These are phyloP conservation scores for Coracias cyanogaster DNA, from an alignment of 2,797 vertebrate species.

Conservation along the genomic window DNA sequence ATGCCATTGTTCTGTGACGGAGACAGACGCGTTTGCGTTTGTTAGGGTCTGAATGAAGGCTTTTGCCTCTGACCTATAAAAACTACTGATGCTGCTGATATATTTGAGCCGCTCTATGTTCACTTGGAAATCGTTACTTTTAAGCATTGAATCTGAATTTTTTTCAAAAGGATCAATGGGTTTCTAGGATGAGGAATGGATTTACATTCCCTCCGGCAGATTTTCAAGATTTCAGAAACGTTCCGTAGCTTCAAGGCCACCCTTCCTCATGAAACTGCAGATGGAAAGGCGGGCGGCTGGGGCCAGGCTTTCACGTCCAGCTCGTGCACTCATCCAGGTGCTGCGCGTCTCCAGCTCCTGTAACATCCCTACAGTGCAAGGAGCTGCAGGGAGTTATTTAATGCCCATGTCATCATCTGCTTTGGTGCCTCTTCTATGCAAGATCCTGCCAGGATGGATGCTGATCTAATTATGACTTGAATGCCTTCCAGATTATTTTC, in stretches of 20 bases:
- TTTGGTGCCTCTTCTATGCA: background rate
- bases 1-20: background rate
- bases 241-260: background rate
- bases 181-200: background rate
- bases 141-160: background rate
- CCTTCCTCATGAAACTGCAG: background rate
- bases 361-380: fast-evolving
- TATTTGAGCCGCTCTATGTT: constrained; percentile 19
- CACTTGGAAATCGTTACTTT: constrained; percentile 28
- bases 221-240: background rate
- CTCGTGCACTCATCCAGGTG: background rate
- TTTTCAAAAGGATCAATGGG: background rate
- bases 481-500: background rate
- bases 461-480: background rate
- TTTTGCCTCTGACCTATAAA: constrained; percentile 36
- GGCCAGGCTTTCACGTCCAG: background rate
- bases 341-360: background rate
- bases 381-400: background rate
- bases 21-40: background rate
- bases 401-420: background rate
- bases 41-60: background rate
- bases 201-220: background rate
- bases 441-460: background rate
- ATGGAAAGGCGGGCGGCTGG: background rate
- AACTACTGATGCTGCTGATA: background rate